phyloP scores from a whole-genome alignment of 2,888 invertebrate genomes.

The Exephanes ischioxanthus region DNA sequence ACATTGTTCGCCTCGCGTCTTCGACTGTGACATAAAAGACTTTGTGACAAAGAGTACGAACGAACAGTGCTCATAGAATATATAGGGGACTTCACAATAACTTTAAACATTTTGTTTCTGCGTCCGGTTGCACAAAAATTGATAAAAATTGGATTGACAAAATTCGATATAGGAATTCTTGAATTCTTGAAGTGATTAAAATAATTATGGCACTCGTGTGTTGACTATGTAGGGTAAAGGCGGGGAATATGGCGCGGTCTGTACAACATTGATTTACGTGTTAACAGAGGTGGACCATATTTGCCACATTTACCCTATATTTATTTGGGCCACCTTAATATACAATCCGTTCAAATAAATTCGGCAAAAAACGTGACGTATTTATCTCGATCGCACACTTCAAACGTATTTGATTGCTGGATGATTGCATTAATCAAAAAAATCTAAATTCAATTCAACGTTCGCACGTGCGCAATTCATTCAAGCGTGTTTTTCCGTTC shows the following conservation, averaged over 20 bases:
- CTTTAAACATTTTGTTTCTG: background rate
- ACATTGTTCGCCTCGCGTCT: constrained; percentile 44
- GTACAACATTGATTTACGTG: too few species aligned
- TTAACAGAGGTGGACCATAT: too few species aligned
- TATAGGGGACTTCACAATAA: background rate
- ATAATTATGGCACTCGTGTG: too few species aligned
- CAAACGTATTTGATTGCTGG: background rate
- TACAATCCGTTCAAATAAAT: too few species aligned
- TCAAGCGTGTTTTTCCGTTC: background rate
- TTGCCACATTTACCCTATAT: too few species aligned
- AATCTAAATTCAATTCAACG: background rate
- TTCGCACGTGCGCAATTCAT: background rate
- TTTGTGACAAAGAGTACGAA: constrained; percentile 48
- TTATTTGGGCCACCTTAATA: too few species aligned
- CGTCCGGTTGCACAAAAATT: background rate
- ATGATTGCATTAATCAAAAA: background rate
- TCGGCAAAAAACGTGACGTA: too few species aligned
- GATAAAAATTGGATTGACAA: background rate
- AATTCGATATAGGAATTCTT: too few species aligned
- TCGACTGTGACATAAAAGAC: constrained; percentile 40
- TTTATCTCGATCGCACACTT: too few species aligned
- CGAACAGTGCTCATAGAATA: constrained; percentile 16
- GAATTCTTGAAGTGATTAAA: too few species aligned
- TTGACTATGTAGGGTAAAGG: too few species aligned
- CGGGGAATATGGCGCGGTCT: too few species aligned